phyloP scores from a whole-genome alignment of 2,113 vertebrate species.

The Ramphastos sulfuratus region DNA sequence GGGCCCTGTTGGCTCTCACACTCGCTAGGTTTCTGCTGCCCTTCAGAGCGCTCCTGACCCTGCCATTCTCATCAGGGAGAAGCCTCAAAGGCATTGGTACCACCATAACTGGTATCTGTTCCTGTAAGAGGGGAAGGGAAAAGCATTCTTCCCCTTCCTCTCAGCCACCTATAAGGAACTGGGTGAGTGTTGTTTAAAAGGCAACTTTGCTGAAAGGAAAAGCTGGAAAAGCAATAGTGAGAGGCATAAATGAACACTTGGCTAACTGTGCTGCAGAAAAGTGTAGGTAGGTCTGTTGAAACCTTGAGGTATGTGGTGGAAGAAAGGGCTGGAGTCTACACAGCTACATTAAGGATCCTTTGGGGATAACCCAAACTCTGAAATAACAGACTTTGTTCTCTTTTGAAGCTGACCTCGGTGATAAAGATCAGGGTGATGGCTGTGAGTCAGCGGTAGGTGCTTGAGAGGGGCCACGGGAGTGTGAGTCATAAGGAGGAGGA shows the following conservation, averaged over 20 bases:
- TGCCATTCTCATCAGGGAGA: not conserved
- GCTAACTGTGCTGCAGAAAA: not conserved
- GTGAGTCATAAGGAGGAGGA: not conserved
- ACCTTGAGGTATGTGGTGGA: not conserved
- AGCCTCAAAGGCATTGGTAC: not conserved
- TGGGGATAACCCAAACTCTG: not conserved
- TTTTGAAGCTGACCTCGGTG: not conserved
- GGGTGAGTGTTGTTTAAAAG: not conserved
- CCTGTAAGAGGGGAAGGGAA: not conserved
- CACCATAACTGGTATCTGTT: not conserved
- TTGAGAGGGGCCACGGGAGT: not conserved
- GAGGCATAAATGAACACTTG: not conserved
- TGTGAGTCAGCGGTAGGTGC: constrained; percentile 45
- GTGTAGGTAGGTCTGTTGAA: not conserved
- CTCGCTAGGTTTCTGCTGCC: not conserved
- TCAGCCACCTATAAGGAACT: not conserved
- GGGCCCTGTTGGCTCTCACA: not conserved
- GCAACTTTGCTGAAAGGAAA: not conserved
- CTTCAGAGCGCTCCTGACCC: not conserved
- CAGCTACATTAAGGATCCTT: not conserved
- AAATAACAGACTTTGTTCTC: not conserved
- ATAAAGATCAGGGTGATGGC: not conserved
- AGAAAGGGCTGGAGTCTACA: not conserved
- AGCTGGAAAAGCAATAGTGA: not conserved
- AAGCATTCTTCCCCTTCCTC: not conserved